Conservation (phyloP, 2,113 vertebrate species). For the Tachysurus fulvidraco region DNA sequence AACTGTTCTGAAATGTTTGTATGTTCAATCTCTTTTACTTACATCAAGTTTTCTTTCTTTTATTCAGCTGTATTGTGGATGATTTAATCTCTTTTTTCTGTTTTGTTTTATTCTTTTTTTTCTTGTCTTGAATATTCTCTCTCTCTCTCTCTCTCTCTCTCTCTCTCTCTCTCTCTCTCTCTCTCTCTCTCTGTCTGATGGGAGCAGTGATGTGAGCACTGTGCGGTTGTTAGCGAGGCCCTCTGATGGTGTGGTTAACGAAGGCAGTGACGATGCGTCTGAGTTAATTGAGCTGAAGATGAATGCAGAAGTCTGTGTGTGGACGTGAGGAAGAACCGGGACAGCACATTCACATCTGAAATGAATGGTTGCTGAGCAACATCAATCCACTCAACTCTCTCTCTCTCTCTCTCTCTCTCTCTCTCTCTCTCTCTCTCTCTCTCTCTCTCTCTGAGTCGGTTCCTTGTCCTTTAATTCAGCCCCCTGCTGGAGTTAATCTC, state of each 20-base stretch:
- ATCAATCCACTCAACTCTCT: slow-evolving; percentile 1
- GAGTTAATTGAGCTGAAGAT: slow-evolving; percentile 18
- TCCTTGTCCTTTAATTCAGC: slow-evolving; percentile 47
- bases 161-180: neutral
- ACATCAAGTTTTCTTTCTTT: too few relatives aligned
- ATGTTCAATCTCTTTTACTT: neutral
- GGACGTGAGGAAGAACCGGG: neutral
- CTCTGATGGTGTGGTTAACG: neutral
- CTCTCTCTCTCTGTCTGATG: neutral
- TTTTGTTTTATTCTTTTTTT: neutral
- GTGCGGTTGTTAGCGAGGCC: neutral
- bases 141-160: neutral
- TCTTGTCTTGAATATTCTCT: too few relatives aligned
- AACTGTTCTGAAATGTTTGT: neutral
- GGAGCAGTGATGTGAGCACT: neutral
- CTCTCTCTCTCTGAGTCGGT: neutral
- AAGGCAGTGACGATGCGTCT: neutral
- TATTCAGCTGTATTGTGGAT: neutral
- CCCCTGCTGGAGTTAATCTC: slow-evolving; percentile 53
- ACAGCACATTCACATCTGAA: neutral
- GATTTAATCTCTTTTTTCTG: too few relatives aligned
- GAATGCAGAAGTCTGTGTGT: neutral
- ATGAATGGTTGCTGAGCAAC: slow-evolving; percentile 36
- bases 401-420: neutral
- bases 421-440: slow-evolving; percentile 24